These are phyloP conservation scores for Gymnogyps californianus DNA, from an alignment of 2,113 vertebrate species.

Conservation along the genomic window DNA sequence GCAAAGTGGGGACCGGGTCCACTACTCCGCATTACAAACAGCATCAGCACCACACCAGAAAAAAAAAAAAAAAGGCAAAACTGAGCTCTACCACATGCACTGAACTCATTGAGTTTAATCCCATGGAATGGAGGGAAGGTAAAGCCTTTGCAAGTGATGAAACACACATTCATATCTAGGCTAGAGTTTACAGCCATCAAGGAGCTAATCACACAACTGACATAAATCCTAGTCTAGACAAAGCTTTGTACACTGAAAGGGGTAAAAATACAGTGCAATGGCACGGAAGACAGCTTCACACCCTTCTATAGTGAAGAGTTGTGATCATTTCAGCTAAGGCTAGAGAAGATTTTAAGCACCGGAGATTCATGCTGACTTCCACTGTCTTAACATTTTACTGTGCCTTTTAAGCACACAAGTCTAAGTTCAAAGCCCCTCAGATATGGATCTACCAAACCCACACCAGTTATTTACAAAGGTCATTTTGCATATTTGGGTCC, in stretches of 20 bases:
- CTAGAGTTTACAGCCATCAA: conserved; percentile 3
- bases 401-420: not conserved
- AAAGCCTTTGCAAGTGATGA: not conserved
- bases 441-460: not conserved
- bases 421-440: not conserved
- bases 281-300: not conserved
- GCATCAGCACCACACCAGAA: not conserved
- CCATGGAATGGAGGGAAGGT: not conserved
- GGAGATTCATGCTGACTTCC: not conserved
- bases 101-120: not conserved
- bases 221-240: conserved; percentile 31
- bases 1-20: not conserved
- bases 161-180: conserved; percentile 11
- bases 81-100: not conserved
- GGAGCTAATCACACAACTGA: conserved; percentile 10
- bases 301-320: not conserved
- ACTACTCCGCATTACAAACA: not conserved
- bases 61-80: not conserved
- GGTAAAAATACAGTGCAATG: not conserved
- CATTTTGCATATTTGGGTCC: not conserved
- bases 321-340: not conserved
- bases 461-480: not conserved
- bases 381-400: not conserved
- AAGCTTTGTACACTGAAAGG: not conserved
- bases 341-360: not conserved